Evolutionary conservation across 2,113 vertebrate genomes (phyloP).

Genomic region (Peromyscus maniculatus): DNA sequence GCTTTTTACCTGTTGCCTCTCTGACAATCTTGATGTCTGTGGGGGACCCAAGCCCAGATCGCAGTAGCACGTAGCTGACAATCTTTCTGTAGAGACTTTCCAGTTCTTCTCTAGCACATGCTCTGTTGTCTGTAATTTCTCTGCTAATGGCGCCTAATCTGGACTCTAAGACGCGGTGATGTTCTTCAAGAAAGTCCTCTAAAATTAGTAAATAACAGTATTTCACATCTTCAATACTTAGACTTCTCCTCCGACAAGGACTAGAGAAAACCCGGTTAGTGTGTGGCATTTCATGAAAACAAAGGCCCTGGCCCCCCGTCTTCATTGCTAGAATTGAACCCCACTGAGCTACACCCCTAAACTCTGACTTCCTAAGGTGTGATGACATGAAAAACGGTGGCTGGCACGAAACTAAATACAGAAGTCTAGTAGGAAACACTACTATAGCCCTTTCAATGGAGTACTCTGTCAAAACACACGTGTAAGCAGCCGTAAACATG

Average conservation of each 20-base stretch:
- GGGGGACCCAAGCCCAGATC: constrained; percentile 89
- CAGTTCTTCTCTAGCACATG: constrained; percentile 86
- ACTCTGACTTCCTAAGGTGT: background rate
- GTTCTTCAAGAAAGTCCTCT: constrained; percentile 92
- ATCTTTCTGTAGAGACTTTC: constrained; percentile 90
- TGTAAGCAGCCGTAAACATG: background rate
- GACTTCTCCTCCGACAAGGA: constrained; percentile 39
- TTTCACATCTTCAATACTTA: background rate
- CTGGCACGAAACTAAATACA: constrained; percentile 24
- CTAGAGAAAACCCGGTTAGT: background rate
- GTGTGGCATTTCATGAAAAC: background rate
- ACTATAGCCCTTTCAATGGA: background rate
- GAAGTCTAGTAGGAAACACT: constrained; percentile 25
- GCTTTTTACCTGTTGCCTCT: constrained; percentile 89
- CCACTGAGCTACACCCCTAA: background rate
- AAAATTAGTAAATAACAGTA: constrained; percentile 78
- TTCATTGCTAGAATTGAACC: background rate
- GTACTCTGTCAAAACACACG: constrained; percentile 24
- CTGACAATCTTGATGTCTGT: constrained; percentile 88
- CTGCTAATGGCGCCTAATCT: constrained; percentile 88
- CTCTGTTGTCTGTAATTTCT: constrained; percentile 91
- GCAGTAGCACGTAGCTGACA: constrained; percentile 89
- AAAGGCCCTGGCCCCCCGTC: background rate
- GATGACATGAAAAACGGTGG: constrained; percentile 29
- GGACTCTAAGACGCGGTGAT: constrained; percentile 87